Conservation (phyloP, 2,888 invertebrate species). For the Drosophila paranaensis region DNA sequence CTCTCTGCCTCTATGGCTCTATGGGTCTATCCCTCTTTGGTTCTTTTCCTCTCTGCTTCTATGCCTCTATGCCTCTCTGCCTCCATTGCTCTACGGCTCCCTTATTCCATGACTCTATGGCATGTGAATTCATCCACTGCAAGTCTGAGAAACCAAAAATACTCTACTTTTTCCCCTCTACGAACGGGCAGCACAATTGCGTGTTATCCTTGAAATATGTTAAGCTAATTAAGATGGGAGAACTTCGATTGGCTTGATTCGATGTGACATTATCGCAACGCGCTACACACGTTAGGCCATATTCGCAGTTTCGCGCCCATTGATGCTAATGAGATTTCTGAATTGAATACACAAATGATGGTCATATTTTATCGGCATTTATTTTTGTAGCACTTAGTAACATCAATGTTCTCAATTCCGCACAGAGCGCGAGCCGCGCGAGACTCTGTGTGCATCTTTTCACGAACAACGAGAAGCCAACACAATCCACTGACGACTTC, state of each 20-base stretch:
- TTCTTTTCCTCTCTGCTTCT: too few relatives aligned
- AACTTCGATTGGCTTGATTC: neutral
- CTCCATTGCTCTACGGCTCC: too few relatives aligned
- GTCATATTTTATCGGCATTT: neutral
- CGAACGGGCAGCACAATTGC: neutral
- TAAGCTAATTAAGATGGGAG: neutral
- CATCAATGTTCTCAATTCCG: neutral
- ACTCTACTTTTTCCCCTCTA: neutral
- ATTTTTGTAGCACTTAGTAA: neutral
- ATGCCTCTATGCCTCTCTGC: too few relatives aligned
- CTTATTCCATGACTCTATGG: too few relatives aligned
- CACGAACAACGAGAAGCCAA: neutral
- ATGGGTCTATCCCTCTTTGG: too few relatives aligned
- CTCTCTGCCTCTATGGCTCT: too few relatives aligned
- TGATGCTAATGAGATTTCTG: neutral
- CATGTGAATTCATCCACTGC: too few relatives aligned
- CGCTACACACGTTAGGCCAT: neutral
- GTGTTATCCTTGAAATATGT: neutral
- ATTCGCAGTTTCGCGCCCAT: neutral
- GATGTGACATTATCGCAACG: neutral
- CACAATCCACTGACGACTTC: neutral
- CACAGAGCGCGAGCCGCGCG: constrained; percentile 18
- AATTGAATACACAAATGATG: neutral
- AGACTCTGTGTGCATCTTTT: neutral
- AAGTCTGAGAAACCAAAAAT: neutral